These are phyloP conservation scores for Athene cunicularia DNA, from an alignment of 2,113 vertebrate species.

Conservation along the genomic window DNA sequence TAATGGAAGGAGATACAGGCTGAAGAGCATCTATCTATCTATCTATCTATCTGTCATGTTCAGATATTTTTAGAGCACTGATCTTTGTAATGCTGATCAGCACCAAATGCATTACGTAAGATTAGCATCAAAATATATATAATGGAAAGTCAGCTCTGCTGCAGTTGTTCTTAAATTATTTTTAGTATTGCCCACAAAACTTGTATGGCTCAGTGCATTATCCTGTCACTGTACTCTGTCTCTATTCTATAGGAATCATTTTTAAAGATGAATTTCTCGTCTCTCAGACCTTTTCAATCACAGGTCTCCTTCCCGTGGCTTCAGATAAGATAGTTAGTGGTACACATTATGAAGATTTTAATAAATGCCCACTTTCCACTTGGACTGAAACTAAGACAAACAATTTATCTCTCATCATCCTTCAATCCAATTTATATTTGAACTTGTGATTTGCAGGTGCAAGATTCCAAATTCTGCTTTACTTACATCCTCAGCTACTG, in stretches of 20 bases:
- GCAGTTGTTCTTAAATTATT: slow-evolving; percentile 52
- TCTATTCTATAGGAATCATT: not conserved
- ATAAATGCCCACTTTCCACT: not conserved
- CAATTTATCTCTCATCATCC: not conserved
- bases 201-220: not conserved
- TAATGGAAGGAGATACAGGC: slow-evolving; percentile 17
- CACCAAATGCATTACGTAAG: slow-evolving; percentile 55
- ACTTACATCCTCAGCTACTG: not conserved
- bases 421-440: not conserved
- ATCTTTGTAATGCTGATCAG: slow-evolving; percentile 71
- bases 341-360: not conserved
- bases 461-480: not conserved
- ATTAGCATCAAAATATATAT: slow-evolving; percentile 66
- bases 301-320: not conserved
- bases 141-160: slow-evolving; percentile 47
- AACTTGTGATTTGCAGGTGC: not conserved
- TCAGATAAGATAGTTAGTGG: not conserved
- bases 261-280: not conserved
- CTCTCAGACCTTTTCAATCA: not conserved
- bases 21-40: slow-evolving; percentile 62
- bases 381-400: not conserved
- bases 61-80: slow-evolving; percentile 59
- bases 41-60: slow-evolving; percentile 63
- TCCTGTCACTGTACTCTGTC: not conserved
- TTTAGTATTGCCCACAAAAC: slow-evolving; percentile 44